These are phyloP conservation scores for Xestobium rufovillosum DNA, from an alignment of 2,888 invertebrate genomes.

Conservation along the genomic window DNA sequence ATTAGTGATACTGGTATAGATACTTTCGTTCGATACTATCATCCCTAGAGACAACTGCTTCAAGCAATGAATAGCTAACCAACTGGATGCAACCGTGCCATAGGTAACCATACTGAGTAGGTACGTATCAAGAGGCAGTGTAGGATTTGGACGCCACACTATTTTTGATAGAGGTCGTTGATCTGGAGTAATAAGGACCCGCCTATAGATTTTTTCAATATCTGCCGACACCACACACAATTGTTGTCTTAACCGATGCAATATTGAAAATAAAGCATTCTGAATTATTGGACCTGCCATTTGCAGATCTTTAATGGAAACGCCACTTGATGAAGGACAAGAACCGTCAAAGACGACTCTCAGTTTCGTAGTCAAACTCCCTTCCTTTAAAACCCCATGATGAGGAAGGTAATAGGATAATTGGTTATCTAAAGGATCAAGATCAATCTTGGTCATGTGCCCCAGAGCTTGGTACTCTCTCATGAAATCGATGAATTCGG, in stretches of 20 bases:
- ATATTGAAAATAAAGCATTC: constrained; percentile 13
- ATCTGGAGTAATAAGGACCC: constrained; percentile 6
- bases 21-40: too few relatives aligned
- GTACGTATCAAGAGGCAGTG: constrained; percentile 12
- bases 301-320: constrained; percentile 13
- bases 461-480: constrained; percentile 20
- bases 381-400: constrained; percentile 11
- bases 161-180: constrained; percentile 10
- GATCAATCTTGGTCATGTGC: constrained; percentile 17
- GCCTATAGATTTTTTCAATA: constrained; percentile 16
- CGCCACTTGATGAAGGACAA: constrained; percentile 3
- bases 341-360: constrained; percentile 15
- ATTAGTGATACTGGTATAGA: too few relatives aligned
- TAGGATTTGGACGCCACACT: constrained; percentile 10
- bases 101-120: constrained; percentile 18
- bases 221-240: constrained; percentile 11
- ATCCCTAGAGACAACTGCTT: constrained; percentile 10
- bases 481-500: constrained; percentile 20
- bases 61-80: constrained; percentile 14
- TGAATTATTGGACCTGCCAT: constrained; percentile 14
- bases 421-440: neutral
- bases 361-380: constrained; percentile 12
- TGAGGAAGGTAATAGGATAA: constrained; percentile 12
- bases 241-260: constrained; percentile 13
- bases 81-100: constrained; percentile 16